These are phyloP conservation scores for Cataglyphis hispanica DNA, from an alignment of 1,140 invertebrate genomes.

Conservation along the genomic window DNA sequence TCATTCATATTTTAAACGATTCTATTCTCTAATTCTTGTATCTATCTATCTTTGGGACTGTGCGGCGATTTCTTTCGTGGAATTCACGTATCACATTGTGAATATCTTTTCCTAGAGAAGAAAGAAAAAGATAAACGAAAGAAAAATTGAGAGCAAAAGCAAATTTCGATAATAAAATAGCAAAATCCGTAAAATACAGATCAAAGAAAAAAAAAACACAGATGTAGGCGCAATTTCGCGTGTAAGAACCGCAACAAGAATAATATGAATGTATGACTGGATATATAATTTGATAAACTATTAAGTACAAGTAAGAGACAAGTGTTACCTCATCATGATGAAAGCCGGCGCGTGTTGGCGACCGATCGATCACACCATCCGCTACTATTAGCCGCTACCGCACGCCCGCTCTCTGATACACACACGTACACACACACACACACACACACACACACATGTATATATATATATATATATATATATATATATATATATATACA, in stretches of 20 bases:
- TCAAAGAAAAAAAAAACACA: constrained; percentile 37
- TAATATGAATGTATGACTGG: constrained; percentile 87
- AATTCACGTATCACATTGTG: constrained; percentile 78
- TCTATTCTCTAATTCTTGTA: constrained; percentile 66
- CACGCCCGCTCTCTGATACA: constrained; percentile 71
- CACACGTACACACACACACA: background rate
- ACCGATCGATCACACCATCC: background rate
- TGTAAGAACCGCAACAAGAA: constrained; percentile 77
- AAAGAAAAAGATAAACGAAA: constrained; percentile 48
- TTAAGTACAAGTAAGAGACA: constrained; percentile 87
- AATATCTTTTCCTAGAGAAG: constrained; percentile 80
- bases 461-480: too few relatives aligned
- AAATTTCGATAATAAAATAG: constrained; percentile 73
- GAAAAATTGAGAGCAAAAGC: background rate
- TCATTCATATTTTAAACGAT: constrained; percentile 70
- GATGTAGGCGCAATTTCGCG: constrained; percentile 68
- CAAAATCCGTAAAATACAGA: constrained; percentile 67
- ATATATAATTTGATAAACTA: constrained; percentile 86
- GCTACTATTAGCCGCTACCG: constrained; percentile 74
- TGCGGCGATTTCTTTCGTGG: constrained; percentile 79
- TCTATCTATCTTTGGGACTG: constrained; percentile 82
- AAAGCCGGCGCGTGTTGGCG: constrained; percentile 77
- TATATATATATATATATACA: too few relatives aligned
- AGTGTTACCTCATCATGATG: constrained; percentile 87
- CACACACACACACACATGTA: constrained; percentile 68